Conservation (phyloP, 2,888 invertebrate species). For the Chalcosyrphus nemorum region DNA sequence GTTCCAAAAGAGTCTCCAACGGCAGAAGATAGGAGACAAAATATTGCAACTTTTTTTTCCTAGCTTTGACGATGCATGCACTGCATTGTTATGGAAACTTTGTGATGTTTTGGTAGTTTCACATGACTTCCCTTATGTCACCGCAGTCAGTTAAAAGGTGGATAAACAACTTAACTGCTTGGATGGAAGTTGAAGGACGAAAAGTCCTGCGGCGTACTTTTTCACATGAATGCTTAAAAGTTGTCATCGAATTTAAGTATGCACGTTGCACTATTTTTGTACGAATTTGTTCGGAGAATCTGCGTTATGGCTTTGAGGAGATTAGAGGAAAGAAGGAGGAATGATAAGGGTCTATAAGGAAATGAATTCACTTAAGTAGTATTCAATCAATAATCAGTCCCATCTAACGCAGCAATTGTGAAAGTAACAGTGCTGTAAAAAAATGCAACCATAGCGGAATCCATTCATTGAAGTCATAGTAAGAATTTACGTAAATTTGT, state of each 20-base stretch:
- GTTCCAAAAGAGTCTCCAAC: not conserved
- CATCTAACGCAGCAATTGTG: too few species aligned
- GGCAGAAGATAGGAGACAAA: not conserved
- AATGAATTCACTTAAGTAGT: too few species aligned
- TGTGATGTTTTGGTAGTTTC: not conserved
- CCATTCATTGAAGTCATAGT: too few species aligned
- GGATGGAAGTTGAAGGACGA: not conserved
- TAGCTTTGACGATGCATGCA: not conserved
- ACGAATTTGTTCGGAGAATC: too few species aligned
- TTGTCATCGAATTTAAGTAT: not conserved
- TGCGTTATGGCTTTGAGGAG: too few species aligned
- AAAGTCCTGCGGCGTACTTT: slow-evolving; percentile 16
- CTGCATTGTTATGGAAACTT: not conserved
- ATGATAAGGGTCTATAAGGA: too few species aligned
- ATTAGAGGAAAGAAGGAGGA: too few species aligned
- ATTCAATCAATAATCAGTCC: too few species aligned
- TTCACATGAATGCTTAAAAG: slow-evolving; percentile 13
- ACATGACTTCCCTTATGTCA: not conserved
- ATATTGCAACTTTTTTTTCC: not conserved
- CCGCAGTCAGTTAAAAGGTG: not conserved
- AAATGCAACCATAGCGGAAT: too few species aligned
- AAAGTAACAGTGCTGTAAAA: too few species aligned
- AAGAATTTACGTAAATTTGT: too few species aligned
- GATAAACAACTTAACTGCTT: slow-evolving; percentile 6
- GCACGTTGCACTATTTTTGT: slow-evolving; percentile 1